Percentiles rank a stretch among this genome's conserved stretches.
Evolutionary conservation across 2,888 invertebrate genomes (phyloP).

Genomic region (Clanis bilineata): DNA sequence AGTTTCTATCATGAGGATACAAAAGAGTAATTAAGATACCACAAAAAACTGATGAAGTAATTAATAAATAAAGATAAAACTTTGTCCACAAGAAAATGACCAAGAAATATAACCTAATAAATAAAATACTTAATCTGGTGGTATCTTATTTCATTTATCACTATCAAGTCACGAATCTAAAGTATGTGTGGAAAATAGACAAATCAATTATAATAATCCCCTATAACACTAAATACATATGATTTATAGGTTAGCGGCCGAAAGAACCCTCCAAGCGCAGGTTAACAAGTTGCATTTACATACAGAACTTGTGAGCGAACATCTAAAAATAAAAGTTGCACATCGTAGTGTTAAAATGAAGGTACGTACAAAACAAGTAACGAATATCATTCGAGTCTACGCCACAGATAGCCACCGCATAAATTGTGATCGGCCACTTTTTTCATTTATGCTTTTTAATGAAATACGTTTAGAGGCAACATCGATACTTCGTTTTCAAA

Average conservation of each 20-base stretch:
- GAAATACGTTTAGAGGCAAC: background rate
- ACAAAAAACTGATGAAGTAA: too few relatives aligned
- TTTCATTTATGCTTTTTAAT: slow-evolving; percentile 9
- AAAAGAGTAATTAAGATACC: too few relatives aligned
- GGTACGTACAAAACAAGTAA: slow-evolving; percentile 21
- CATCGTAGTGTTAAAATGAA: slow-evolving; percentile 34
- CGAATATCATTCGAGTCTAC: slow-evolving; percentile 12
- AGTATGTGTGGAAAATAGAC: background rate
- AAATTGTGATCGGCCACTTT: slow-evolving; percentile 16
- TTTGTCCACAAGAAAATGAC: too few relatives aligned
- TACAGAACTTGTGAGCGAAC: slow-evolving; percentile 56
- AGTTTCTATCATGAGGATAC: too few relatives aligned
- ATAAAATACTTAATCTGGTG: background rate
- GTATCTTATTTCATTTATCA: background rate
- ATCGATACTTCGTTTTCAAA: background rate
- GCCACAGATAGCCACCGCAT: slow-evolving; percentile 15
- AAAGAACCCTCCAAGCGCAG: slow-evolving; percentile 33
- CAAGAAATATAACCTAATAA: background rate
- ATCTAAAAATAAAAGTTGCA: slow-evolving; percentile 71
- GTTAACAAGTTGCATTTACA: slow-evolving; percentile 67
- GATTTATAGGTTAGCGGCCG: slow-evolving; percentile 36
- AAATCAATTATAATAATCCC: slow-evolving; percentile 1
- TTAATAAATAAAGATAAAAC: too few relatives aligned
- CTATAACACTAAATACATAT: slow-evolving; percentile 16
- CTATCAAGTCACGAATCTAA: background rate